These are phyloP conservation scores for Diplodus puntazzo DNA, from an alignment of 2,797 vertebrate species.

Conservation along the genomic window DNA sequence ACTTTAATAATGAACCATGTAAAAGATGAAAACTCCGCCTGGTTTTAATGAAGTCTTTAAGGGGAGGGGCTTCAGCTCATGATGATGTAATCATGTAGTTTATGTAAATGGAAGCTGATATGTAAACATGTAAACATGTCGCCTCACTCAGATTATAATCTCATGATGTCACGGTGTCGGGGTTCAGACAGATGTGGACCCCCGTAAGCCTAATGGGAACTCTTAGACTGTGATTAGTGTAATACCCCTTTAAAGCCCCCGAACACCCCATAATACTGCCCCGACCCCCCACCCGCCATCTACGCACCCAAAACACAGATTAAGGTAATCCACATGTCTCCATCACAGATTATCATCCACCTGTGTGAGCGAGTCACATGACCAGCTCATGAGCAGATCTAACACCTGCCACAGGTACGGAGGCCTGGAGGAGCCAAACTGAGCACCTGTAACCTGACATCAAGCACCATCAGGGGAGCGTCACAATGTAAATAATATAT, in stretches of 20 bases:
- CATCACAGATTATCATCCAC: constrained; percentile 45
- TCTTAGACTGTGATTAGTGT: constrained; percentile 55
- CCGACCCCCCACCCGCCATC: too few relatives aligned
- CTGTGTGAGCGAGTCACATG: constrained; percentile 28
- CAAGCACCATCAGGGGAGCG: too few relatives aligned
- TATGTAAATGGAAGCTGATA: too few relatives aligned
- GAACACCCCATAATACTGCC: constrained; percentile 21
- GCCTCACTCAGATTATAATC: background rate
- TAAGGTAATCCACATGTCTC: constrained; percentile 39
- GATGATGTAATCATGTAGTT: too few relatives aligned
- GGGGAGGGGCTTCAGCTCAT: too few relatives aligned
- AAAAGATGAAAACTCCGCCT: too few relatives aligned
- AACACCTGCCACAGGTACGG: background rate
- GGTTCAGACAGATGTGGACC: constrained; percentile 42
- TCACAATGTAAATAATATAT: too few relatives aligned
- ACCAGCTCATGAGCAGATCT: background rate
- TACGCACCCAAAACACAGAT: constrained; percentile 25
- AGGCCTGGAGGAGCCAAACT: background rate
- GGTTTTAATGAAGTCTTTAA: too few relatives aligned
- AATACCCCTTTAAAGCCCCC: constrained; percentile 46
- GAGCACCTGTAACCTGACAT: too few relatives aligned
- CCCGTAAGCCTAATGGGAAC: constrained; percentile 38
- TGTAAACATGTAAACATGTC: too few relatives aligned
- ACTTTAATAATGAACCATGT: too few relatives aligned
- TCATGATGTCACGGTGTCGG: background rate